A percentile compares a stretch with the other conserved stretches of the same genome.
Evolutionary conservation across 2,888 invertebrate genomes (phyloP).

Genomic region (Argynnis bischoffii): DNA sequence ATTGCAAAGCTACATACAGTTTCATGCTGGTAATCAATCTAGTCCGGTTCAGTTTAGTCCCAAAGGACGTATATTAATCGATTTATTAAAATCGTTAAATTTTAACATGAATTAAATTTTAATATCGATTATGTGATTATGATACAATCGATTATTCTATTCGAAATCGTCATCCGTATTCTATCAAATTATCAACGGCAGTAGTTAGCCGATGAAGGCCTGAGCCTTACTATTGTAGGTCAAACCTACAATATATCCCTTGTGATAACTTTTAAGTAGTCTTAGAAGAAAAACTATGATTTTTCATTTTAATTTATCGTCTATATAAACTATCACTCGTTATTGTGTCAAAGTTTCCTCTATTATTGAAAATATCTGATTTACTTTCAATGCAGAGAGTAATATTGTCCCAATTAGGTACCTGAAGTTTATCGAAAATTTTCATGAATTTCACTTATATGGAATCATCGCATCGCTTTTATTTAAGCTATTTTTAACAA

Average conservation of each 20-base stretch:
- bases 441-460: constrained; percentile 43
- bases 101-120: background rate
- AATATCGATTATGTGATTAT: background rate
- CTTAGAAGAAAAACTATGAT: constrained; percentile 32
- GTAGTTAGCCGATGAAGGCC: constrained; percentile 25
- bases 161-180: constrained; percentile 15
- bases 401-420: constrained; percentile 69
- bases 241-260: constrained; percentile 57
- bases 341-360: constrained; percentile 45
- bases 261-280: constrained; percentile 60
- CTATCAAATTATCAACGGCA: background rate
- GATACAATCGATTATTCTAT: background rate
- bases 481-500: constrained; percentile 45
- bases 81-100: background rate
- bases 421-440: constrained; percentile 68
- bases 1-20: background rate
- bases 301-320: constrained; percentile 35
- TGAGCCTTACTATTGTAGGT: constrained; percentile 47
- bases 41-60: constrained; percentile 5
- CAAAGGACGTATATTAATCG: background rate
- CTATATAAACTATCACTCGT: constrained; percentile 41
- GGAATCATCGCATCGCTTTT: constrained; percentile 43
- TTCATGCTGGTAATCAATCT: background rate
- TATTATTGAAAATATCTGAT: constrained; percentile 33
- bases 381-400: constrained; percentile 15